Base-by-base conservation (phyloP, 2,888 invertebrate genomes). In the Callosobruchus maculatus region DNA sequence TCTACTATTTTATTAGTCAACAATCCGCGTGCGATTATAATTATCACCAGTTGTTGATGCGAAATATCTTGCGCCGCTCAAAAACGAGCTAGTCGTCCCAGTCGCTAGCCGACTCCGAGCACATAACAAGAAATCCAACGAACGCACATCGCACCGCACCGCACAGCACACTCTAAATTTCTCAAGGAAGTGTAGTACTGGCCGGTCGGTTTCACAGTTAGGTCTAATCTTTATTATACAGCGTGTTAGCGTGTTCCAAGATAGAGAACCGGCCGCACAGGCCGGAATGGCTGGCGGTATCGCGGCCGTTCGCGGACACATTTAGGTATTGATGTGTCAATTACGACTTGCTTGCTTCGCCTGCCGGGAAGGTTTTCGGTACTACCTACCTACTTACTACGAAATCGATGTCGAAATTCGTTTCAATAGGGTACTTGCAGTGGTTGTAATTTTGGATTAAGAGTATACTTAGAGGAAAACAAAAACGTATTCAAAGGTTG, bases 271-370 rank as follows among this genome's bases (percentile, higher is more conserved):
- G 49, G 13, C 9, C 49, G 49, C 49, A 18, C 49, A 49, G 49
- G 49, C 49, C 13, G 49, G 4, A 13, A 68, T 13, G 49, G 13
- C 49, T 13, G 49, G 18, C 49, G 49, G 18, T 49, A 49, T 49
- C 49, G 49, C 49, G 49, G 49, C 18, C 13, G 49, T 49, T 49
- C 13, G 49, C 49, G 49, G 49, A 18, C 18, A 49, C 49, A 49
- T 49, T 49, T 49, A 49, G 49, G 49, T 81, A 83, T 83, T 84
- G 84, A 84, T 84, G 83, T 84, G 84, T 84, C 84, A 84, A 84
- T 84, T 84, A 84, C 79, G 74, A 74, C 78, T 77, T 49, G 49
- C 5, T 49, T 18, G n/a, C n/a, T n/a, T n/a, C n/a, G n/a, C n/a
- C n/a, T n/a, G n/a, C n/a, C n/a, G n/a, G n/a, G n/a, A n/a, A n/a